Evolutionary conservation across 2,888 invertebrate species (phyloP), one percentile per base, ranked within the genome.

Genomic region (Herminia tarsipennalis): DNA sequence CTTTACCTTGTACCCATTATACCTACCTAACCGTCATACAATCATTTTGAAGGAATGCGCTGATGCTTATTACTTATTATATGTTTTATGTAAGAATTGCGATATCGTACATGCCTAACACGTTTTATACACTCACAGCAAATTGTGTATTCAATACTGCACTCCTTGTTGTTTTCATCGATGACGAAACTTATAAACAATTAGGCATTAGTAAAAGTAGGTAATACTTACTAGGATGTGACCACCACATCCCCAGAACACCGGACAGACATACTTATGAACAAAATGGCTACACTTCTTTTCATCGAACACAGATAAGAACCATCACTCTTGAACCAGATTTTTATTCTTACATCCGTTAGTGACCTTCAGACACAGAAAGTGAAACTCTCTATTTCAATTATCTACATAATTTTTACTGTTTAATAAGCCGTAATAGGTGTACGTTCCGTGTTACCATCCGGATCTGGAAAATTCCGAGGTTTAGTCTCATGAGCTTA

Each of bases 11-110:
- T 30, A 54, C 27, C 5, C 32, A n/a, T n/a, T n/a, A n/a, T n/a
- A n/a, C n/a, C n/a, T 24, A 17, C 17, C 10, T 8, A 18, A 12
- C 25, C 3, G 25, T 13, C 25, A 27, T 27, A 27, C 24, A 69
- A 71, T 76, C 71, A 71, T 59, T 76, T 81, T 71, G 66, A 72
- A 76, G 68, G 83, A 85, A 87, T 86, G 71, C 62, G 81, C 78
- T 77, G 77, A 77, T 71, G 67, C 64, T 66, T 60, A n/a, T n/a
- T n/a, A n/a, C n/a, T n/a, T n/a, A n/a, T n/a, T n/a, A 65, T 60
- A 70, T 40, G 58, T 54, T 57, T 81, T 85, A 81, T 81, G 81
- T 81, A 83, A 86, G 58, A 61, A 63, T 64, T 72, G 61, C 66
- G 58, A 70, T 73, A 72, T 73, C 74, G 53, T 69, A 75, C 76